Percentiles rank a stretch among this genome's conserved stretches.
phyloP scores from a whole-genome alignment of 2,888 invertebrate genomes.

The Ceriagrion tenellum region DNA sequence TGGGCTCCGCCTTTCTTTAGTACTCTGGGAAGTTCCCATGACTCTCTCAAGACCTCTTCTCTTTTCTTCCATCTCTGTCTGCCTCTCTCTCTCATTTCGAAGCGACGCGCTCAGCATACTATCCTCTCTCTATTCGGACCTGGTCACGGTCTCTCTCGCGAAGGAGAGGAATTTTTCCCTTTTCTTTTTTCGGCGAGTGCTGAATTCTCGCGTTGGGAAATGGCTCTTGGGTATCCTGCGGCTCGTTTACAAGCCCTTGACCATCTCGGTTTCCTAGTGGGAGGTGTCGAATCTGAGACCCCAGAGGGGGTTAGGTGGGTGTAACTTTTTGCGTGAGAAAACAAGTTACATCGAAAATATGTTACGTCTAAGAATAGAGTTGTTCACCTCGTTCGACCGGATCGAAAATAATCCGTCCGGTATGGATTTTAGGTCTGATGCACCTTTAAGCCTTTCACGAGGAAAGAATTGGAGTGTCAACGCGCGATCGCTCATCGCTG shows the following conservation, averaged over 20 bases:
- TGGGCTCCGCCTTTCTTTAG: neutral
- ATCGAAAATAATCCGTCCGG: neutral
- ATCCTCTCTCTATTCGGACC: neutral
- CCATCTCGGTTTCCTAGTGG: neutral
- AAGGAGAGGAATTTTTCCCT: neutral
- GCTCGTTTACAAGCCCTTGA: neutral
- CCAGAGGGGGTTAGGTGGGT: no score
- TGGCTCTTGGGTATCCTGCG: neutral
- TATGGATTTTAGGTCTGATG: no score
- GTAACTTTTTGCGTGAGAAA: neutral
- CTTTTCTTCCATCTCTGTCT: neutral
- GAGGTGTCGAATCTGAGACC: neutral
- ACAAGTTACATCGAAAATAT: neutral
- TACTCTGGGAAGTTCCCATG: neutral
- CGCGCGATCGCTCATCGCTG: no score
- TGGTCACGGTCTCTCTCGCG: neutral
- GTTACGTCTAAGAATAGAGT: neutral
- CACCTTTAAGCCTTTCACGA: no score
- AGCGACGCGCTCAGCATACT: neutral
- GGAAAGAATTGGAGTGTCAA: no score
- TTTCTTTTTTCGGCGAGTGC: neutral
- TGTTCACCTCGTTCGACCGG: neutral
- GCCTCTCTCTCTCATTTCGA: neutral
- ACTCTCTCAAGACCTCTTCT: neutral
- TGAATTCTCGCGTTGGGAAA: neutral